A percentile compares a stretch with the other conserved stretches of the same genome.
Conservation (phyloP, 1,140 invertebrate genomes). For the Mylabris phalerata region DNA sequence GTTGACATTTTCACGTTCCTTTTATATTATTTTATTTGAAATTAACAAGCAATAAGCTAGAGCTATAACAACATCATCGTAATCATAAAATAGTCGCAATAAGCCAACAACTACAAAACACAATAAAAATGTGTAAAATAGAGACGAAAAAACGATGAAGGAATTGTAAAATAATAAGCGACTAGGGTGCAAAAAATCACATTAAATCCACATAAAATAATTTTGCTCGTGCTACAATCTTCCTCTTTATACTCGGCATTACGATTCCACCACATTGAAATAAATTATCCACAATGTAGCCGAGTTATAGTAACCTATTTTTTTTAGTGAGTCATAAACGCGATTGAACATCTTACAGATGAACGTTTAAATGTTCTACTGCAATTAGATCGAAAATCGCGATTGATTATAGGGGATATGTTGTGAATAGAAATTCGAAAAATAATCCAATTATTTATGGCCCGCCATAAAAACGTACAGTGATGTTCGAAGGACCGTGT, state of each 20-base stretch:
- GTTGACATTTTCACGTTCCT: slow-evolving; percentile 9
- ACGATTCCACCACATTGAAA: slow-evolving; percentile 16
- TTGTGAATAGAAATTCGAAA: too few relatives aligned
- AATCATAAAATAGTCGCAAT: slow-evolving; percentile 17
- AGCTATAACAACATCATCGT: slow-evolving; percentile 17
- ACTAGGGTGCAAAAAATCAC: slow-evolving; percentile 9
- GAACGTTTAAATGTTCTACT: too few relatives aligned
- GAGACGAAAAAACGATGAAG: slow-evolving; percentile 3
- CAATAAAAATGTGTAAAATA: not conserved
- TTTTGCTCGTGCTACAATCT: slow-evolving; percentile 15
- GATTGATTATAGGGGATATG: too few relatives aligned
- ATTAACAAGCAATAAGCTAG: slow-evolving; percentile 13
- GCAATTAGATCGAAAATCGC: too few relatives aligned
- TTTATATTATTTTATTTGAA: slow-evolving; percentile 4
- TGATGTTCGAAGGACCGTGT: slow-evolving; percentile 4
- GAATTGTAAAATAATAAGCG: slow-evolving; percentile 15
- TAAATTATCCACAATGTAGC: slow-evolving; percentile 23
- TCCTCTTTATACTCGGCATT: not conserved
- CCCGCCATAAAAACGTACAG: slow-evolving; percentile 4
- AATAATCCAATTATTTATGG: slow-evolving; percentile 19
- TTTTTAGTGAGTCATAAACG: slow-evolving; percentile 6
- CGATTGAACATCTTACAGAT: too few relatives aligned
- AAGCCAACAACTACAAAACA: slow-evolving; percentile 16
- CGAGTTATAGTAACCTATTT: slow-evolving; percentile 20
- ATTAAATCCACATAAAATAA: slow-evolving; percentile 8